Evolutionary conservation across 2,113 vertebrate genomes (phyloP), one percentile per base, ranked within the genome.

Genomic region (Nerophis lumbriciformis): DNA sequence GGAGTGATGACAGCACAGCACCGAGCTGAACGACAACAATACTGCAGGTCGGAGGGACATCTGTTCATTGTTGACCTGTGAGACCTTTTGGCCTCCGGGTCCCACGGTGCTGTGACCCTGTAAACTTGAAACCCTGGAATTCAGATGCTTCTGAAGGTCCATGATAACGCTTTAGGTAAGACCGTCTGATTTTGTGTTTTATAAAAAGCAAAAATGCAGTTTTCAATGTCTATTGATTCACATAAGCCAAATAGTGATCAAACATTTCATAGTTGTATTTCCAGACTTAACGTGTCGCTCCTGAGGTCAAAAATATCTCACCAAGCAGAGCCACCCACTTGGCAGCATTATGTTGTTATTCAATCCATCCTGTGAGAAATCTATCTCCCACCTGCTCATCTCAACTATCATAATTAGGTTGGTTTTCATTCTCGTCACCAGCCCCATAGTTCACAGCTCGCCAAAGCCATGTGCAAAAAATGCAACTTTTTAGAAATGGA

Each of bases 1-100:
- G 49, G 38, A 44, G 74, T 10, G 77, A 77, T 73, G 81, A 84
- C 76, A 81, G 69, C 21, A 2, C 44, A 63, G 72, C 53, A 59
- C 66, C 47, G 59, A 54, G 50, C 59, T 65, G 52, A 75, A 71
- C 28, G 45, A 53, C 61, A 76, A 72, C 63, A 74, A 70, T 48
- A 77, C 59, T 42, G 55, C 69, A 68, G 73, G 65, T 83, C 69
- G 68, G 71, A 72, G 83, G 72, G 78, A 73, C 76, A 66, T 75
- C 61, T 77, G 76, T 57, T 69, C 48, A 65, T 61, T 61, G 39
- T 45, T 36, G 82, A 81, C 74, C 78, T 49, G 48, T 4, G 8
- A 10, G 62, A 37, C 53, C 58, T 11, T 21, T 56, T 55, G 15
- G 67, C 62, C 65, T 66, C 48, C 2, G 14, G 65, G 61, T 50